These are phyloP conservation scores for Cephus rjabovi DNA, from an alignment of 2,888 invertebrate genomes.

Conservation along the genomic window DNA sequence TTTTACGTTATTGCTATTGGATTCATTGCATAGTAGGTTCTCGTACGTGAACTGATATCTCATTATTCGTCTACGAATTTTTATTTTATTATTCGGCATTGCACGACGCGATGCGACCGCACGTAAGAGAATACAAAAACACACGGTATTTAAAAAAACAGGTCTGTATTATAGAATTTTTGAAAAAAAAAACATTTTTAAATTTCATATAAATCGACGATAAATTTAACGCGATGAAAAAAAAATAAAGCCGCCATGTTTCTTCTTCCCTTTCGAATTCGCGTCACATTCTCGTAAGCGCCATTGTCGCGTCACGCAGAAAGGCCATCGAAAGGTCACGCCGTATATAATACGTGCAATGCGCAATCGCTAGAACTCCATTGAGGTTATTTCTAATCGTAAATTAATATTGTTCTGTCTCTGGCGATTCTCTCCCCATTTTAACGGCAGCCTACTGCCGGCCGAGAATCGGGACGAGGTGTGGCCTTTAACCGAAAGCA, in stretches of 20 bases:
- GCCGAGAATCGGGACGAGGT: not conserved
- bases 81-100: conserved; percentile 17
- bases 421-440: conserved; percentile 41
- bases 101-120: conserved; percentile 6
- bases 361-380: not conserved
- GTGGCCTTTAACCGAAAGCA: not conserved
- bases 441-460: conserved; percentile 28
- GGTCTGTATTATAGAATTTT: not conserved
- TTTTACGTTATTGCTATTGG: conserved; percentile 61
- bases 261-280: not conserved
- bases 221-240: not conserved
- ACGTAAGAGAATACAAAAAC: conserved; percentile 14
- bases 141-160: not conserved
- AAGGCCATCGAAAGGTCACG: not conserved
- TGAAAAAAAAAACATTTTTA: not conserved
- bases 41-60: conserved; percentile 39
- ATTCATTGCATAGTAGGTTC: conserved; percentile 61
- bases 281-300: not conserved
- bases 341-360: not conserved
- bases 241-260: not conserved
- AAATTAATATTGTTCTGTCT: conserved; percentile 34
- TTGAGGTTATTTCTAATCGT: not conserved
- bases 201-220: not conserved
- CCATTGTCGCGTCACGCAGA: not conserved
- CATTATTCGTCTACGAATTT: conserved; percentile 12